Evolutionary conservation across 2,888 invertebrate genomes (phyloP), one percentile per base, ranked within the genome.

Genomic region (Thymelicus sylvestris): DNA sequence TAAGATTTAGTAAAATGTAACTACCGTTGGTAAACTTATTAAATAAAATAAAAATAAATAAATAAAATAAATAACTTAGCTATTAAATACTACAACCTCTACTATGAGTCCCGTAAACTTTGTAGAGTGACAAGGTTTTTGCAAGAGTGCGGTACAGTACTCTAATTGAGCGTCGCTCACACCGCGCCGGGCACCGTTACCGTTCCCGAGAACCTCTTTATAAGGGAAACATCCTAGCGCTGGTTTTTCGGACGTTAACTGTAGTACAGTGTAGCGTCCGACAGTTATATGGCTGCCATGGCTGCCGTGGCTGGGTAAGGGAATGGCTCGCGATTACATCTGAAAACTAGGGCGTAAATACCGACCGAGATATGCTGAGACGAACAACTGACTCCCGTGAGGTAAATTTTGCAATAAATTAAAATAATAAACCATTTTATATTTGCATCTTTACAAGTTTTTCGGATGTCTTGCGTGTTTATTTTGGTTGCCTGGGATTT

Each of bases 181-280:
- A 71, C 73, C 75, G 84, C 50, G 19, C 50, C 24, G 24, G 12
- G n/a, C 55, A 84, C 86, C 85, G 85, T 85, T 80, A 78, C 83
- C 82, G 81, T 75, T 80, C 82, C 83, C 76, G 76, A 77, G 84
- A 83, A 86, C 66, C 52, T 75, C 84, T 83, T 72, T 82, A 85
- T 76, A 86, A 81, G 83, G 85, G 78, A 76, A 78, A 75, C 79
- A 74, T 73, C 71, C 73, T 73, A 74, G 73, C 41, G 61, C 74
- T 13, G 71, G 76, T 81, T 85, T 86, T 86, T 87, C 77, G 80
- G 76, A 60, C 73, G 69, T 67, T 80, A 69, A 70, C 85, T 82
- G 83, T 83, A 72, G 72, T 72, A 72, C 76, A 72, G 70, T 70
- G 74, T 77, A 77, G 74, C 10, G 12, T 57, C n/a, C n/a, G 48